Percentiles rank a stretch among this genome's conserved stretches.
Conservation (phyloP, 2,113 vertebrate species). For the Scytalopus superciliaris region DNA sequence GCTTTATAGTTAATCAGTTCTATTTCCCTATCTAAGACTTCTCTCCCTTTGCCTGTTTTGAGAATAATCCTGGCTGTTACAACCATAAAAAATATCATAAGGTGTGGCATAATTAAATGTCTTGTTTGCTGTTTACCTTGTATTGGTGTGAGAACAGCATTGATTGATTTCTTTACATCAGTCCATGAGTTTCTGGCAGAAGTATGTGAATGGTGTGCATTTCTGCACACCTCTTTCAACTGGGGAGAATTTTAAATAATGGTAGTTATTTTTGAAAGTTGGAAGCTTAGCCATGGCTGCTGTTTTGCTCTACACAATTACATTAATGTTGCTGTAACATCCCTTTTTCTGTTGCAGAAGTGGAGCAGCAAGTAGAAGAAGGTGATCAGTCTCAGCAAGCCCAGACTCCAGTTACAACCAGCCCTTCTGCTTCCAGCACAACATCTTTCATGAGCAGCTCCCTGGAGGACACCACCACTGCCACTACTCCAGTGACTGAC, state of each 20-base stretch:
- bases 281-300: background rate
- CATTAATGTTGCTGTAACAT: background rate
- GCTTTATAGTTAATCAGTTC: background rate
- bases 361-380: slow-evolving; percentile 87
- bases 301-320: background rate
- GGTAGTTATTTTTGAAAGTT: background rate
- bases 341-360: slow-evolving; percentile 65
- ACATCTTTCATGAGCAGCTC: slow-evolving; percentile 99
- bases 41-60: background rate
- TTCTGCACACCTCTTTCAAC: background rate
- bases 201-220: background rate
- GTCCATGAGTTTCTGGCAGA: background rate
- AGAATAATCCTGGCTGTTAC: background rate
- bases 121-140: background rate
- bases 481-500: slow-evolving; percentile 96
- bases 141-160: rapidly evolving
- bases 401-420: slow-evolving; percentile 95
- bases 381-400: slow-evolving; percentile 85
- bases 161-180: background rate
- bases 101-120: background rate
- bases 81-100: background rate
- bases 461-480: slow-evolving; percentile 95
- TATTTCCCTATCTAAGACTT: background rate
- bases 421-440: slow-evolving; percentile 96
- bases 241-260: background rate